Evolutionary conservation across 2,888 invertebrate genomes (phyloP).

Genomic region (Drosophila conformis): DNA sequence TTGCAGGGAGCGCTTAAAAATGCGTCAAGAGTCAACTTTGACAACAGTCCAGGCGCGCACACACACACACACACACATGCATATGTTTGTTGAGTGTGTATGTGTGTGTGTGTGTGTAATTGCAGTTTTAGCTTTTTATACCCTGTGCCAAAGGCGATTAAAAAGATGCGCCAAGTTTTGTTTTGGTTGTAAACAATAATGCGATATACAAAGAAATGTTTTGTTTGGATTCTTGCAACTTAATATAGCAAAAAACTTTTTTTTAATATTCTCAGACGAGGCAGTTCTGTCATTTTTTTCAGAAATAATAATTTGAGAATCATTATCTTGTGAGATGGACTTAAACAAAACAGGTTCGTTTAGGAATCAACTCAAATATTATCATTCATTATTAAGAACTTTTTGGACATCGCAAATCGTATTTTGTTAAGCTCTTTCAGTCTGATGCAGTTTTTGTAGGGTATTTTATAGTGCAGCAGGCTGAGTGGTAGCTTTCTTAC

Average conservation of each 20-base stretch:
- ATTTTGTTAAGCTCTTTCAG: too few species aligned
- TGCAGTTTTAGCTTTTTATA: conserved; percentile 60
- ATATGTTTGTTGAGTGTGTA: neutral
- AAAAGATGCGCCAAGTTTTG: conserved; percentile 6
- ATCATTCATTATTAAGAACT: neutral
- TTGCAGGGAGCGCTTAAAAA: conserved; percentile 66
- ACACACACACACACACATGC: conserved; percentile 13
- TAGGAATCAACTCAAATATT: neutral
- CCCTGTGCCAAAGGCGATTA: conserved; percentile 35
- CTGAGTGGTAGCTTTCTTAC: neutral
- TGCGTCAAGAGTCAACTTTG: conserved; percentile 79
- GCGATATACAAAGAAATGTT: conserved; percentile 7
- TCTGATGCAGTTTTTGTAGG: neutral
- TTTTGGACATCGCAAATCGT: neutral
- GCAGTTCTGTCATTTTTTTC: too few species aligned
- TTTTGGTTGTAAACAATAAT: neutral
- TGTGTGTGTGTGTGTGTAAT: conserved; percentile 27
- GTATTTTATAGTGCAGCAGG: conserved; percentile 15
- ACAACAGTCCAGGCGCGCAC: conserved; percentile 45
- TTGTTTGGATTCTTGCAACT: conserved; percentile 21
- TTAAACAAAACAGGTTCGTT: accelerated
- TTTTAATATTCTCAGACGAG: neutral
- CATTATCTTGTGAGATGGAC: neutral
- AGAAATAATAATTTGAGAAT: neutral
- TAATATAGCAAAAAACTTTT: neutral